Base-by-base conservation (phyloP, 2,113 vertebrate genomes). In the Notarius quadriscutis region DNA sequence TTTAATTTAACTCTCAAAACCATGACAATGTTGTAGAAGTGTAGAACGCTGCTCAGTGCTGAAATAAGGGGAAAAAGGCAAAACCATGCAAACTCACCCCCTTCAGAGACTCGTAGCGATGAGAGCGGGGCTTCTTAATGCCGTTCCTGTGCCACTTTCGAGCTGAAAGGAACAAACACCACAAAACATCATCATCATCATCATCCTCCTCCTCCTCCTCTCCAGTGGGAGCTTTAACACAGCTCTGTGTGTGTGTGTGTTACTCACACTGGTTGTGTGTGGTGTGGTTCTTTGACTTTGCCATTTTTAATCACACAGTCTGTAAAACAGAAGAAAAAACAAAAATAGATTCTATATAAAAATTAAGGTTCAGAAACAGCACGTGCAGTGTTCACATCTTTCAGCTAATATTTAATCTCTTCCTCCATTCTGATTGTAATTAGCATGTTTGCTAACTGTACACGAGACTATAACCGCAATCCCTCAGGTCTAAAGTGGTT, bases 281-380 rank as follows among this genome's bases (percentile, higher is more conserved):
- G 89, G 98, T 99, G 95, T 99, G 98, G 92, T 99, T 99, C 96
- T 99, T 99, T 12, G 98, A 99, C 96, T 99, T 99, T 41, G 98
- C 98, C 98, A 99, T 99, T 85, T 93, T 87, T 75, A 89, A 86
- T 79, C 78, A 84, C 41, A 82, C 67, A 67, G 90, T 90, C 95
- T 96, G 60, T 57, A 22, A 83, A 83, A 11, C 51, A 15, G 48
- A 69, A 75, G 41, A 41, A 41, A 41, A 41, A 41, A 4, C 4
- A 41, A 41, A 41, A 41, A 41, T 4, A 41, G 3, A 41, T 41
- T 41, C 2, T 41, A 4, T 41, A 41, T 48, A 50, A 30, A 27
- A 79, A 67, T 18, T 34, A 1, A 41, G 8, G 15, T 57, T 77
- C 14, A 78, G 6, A 25, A 17, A 15, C 51, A 84, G 25, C 27